Evolutionary conservation across 2,888 invertebrate species (phyloP).

Genomic region (Norana najaformis): DNA sequence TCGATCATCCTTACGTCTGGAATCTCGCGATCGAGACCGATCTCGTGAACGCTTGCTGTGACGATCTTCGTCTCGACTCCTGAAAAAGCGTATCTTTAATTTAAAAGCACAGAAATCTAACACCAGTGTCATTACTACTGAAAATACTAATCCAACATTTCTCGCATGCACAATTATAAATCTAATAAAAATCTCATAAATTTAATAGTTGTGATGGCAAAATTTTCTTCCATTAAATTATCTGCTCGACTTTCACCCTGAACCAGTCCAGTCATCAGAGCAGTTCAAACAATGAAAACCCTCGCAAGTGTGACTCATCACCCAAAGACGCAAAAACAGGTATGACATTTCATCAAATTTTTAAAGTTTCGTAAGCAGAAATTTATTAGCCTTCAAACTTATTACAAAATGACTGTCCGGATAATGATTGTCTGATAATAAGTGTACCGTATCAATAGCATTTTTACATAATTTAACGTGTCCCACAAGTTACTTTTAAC

Average conservation of each 20-base stretch:
- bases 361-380: conserved; percentile 2
- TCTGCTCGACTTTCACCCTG: too few relatives aligned
- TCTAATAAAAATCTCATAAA: neutral
- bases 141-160: neutral
- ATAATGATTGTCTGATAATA: neutral
- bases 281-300: neutral
- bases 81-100: neutral
- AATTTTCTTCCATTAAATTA: neutral
- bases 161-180: neutral
- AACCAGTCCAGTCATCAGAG: too few relatives aligned
- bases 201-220: neutral
- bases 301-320: neutral
- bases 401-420: neutral
- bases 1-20: conserved; percentile 52
- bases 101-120: neutral
- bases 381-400: neutral
- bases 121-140: neutral
- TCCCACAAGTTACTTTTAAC: neutral
- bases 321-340: neutral
- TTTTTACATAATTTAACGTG: neutral
- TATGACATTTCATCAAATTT: neutral
- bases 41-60: conserved; percentile 40
- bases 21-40: conserved; percentile 35
- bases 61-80: conserved; percentile 55
- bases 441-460: neutral